phyloP scores from a whole-genome alignment of 2,888 invertebrate species.

The Callyntrura guangdongensis region DNA sequence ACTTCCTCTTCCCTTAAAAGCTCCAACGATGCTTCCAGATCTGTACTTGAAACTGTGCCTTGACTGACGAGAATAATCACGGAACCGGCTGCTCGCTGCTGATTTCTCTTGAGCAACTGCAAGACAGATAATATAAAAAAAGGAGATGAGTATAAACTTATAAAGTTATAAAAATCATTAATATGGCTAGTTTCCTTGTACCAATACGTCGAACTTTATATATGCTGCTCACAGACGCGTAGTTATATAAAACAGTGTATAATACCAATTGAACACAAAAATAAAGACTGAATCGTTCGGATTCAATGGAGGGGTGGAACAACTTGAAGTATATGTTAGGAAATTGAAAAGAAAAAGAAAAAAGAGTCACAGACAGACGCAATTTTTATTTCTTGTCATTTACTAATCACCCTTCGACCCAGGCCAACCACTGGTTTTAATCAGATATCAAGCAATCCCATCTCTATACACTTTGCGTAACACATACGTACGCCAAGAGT shows the following conservation, averaged over 20 bases:
- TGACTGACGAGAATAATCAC: conserved; percentile 85
- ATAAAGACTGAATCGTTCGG: conserved; percentile 13
- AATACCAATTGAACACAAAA: background rate
- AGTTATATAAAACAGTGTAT: background rate
- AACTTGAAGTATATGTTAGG: conserved; percentile 52
- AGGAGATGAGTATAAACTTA: conserved; percentile 39
- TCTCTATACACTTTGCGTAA: background rate
- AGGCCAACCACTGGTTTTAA: conserved; percentile 83
- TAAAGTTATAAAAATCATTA: background rate
- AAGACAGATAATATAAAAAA: conserved; percentile 57
- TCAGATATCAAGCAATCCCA: conserved; percentile 76
- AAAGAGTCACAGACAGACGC: conserved; percentile 77
- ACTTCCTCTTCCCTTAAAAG: conserved; percentile 84
- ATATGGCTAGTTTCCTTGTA: background rate
- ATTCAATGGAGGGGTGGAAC: conserved; percentile 40
- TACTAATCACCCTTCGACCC: conserved; percentile 83
- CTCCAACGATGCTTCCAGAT: conserved; percentile 84
- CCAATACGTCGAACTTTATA: background rate
- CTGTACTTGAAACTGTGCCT: conserved; percentile 84
- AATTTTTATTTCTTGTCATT: conserved; percentile 83
- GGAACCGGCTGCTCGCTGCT: conserved; percentile 84
- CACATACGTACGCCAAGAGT: too few species aligned
- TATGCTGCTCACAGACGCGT: background rate
- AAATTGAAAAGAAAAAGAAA: conserved; percentile 74
- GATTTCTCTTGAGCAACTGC: conserved; percentile 84